Base-by-base conservation (phyloP, 2,888 invertebrate species). In the Drosophila mimica region DNA sequence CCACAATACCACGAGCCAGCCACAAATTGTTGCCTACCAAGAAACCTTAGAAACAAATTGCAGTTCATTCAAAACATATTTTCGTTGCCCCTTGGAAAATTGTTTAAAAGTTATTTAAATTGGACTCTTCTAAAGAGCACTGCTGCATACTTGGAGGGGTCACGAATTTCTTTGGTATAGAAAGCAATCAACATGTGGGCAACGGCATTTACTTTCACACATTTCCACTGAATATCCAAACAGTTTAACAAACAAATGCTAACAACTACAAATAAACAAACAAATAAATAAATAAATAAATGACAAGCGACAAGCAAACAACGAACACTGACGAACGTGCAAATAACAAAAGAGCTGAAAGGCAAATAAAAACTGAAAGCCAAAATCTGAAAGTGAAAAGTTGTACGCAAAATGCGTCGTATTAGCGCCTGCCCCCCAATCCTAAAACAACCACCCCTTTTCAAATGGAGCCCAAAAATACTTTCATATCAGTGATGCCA, bases 301-400 rank as follows among this genome's bases (percentile, higher is more conserved):
- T 40, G 52, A 64, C 62, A 64, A 56, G 60, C 76, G 66, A 49
- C 34, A 56, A 72, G 57, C 73, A 25, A 46, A 46, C 46, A 46
- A 4, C 46, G 7, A 25, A 25, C 46, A 46, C 46, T 46, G 73
- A 43, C 34, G 43, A 70, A 59, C 62, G 64, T 61, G 59, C 76
- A 64, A 70, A 48, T 46, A 72, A 53, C 48, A 67, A 79, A 66
- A 67, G 79, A 88, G 83, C 83, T 79, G 70, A 85, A 89, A 88
- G 66, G 65, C 74, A 86, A 86, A 86, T 74, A 86, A 67, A 59
- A 62, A 58, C 60, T 52, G 58, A 73, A 79, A 60, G 65, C 56
- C 48, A 56, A 85, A 87, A 90, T 83, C 83, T 83, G 74, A 88
- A 89, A 89, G 86, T 88, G 86, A 87, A 87, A 87, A 87, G 86